phyloP scores from a whole-genome alignment of 2,113 vertebrate species.

The Thunnus thynnus region DNA sequence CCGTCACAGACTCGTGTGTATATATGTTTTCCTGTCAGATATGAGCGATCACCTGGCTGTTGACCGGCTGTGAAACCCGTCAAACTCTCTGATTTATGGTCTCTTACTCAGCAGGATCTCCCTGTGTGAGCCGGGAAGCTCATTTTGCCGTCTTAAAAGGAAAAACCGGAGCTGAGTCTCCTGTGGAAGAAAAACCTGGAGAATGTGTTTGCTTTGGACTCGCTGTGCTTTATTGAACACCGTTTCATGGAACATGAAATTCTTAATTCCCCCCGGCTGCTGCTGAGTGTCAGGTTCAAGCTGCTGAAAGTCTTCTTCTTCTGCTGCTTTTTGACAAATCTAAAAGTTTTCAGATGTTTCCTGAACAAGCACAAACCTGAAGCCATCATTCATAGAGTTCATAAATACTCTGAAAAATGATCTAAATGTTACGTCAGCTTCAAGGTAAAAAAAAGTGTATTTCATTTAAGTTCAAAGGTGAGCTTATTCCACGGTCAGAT shows the following conservation, averaged over 20 bases:
- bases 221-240: not conserved
- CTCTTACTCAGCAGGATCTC: not conserved
- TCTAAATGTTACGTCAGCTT: too few species aligned
- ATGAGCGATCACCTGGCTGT: not conserved
- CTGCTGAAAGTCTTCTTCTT: too few species aligned
- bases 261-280: not conserved
- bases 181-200: not conserved
- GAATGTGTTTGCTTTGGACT: not conserved
- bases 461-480: too few species aligned
- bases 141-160: not conserved
- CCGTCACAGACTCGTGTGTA: too few species aligned
- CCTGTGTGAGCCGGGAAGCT: not conserved
- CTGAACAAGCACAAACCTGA: too few species aligned
- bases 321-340: not conserved
- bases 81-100: not conserved
- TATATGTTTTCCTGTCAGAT: not conserved
- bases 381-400: too few species aligned
- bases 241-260: not conserved
- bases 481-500: too few species aligned
- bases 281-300: not conserved
- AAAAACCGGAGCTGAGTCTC: not conserved
- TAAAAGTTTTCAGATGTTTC: too few species aligned
- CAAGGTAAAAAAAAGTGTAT: too few species aligned
- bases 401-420: too few species aligned
- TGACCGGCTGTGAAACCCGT: not conserved